Evolutionary conservation across 2,888 invertebrate genomes (phyloP).

Genomic region (Dusona sp.): DNA sequence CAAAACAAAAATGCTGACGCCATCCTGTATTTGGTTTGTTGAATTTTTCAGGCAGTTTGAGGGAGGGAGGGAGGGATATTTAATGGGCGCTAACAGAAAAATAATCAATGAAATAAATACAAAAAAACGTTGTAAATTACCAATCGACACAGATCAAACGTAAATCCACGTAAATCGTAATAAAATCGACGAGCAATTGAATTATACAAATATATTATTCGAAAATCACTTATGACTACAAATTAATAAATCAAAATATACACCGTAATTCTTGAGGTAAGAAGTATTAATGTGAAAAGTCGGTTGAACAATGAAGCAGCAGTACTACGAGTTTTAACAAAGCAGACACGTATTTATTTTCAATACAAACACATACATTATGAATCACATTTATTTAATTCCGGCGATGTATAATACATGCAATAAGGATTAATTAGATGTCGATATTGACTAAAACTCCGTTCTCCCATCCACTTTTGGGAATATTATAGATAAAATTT

Average conservation of each 20-base stretch:
- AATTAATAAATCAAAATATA: background rate
- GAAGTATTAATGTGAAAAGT: background rate
- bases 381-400: background rate
- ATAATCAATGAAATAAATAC: too few species aligned
- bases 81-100: too few species aligned
- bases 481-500: slow-evolving; percentile 43
- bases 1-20: too few species aligned
- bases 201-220: background rate
- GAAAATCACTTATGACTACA: background rate
- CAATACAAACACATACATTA: background rate
- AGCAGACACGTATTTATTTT: background rate
- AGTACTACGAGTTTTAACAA: background rate
- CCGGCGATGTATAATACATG: background rate
- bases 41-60: too few species aligned
- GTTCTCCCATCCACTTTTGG: background rate
- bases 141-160: background rate
- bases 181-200: too few species aligned
- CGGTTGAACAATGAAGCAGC: background rate
- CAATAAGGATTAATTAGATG: slow-evolving; percentile 17
- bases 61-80: too few species aligned
- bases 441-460: background rate
- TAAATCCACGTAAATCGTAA: too few species aligned
- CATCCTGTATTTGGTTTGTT: too few species aligned
- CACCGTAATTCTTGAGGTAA: background rate
- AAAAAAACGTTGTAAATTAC: too few species aligned